Evolutionary conservation across 2,797 vertebrate genomes (phyloP).

Genomic region (Apogon hyalosoma): DNA sequence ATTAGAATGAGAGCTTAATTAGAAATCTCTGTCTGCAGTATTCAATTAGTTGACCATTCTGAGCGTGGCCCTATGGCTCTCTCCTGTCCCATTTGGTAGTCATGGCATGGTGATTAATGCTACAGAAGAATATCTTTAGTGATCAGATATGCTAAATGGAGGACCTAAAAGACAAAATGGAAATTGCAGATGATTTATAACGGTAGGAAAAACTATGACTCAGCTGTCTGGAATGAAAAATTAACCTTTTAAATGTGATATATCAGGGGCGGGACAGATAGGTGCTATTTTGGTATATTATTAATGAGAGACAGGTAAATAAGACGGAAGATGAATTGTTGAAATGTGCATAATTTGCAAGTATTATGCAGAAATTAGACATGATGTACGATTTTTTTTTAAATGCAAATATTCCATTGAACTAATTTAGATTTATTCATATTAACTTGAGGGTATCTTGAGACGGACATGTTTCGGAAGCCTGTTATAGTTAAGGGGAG

Average conservation of each 20-base stretch:
- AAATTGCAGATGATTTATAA: constrained; percentile 72
- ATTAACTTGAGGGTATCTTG: constrained; percentile 15
- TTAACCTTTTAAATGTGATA: constrained; percentile 53
- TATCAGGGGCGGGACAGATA: constrained; percentile 23
- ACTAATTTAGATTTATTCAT: constrained; percentile 2
- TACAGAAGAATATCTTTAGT: constrained; percentile 39
- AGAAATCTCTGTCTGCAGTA: constrained; percentile 4
- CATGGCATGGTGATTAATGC: constrained; percentile 52
- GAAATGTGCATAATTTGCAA: constrained; percentile 15
- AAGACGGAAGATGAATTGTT: constrained; percentile 21
- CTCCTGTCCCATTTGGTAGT: constrained; percentile 22
- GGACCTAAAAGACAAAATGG: constrained; percentile 42
- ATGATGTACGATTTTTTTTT: background rate
- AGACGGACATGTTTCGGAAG: background rate
- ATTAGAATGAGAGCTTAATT: constrained; percentile 13
- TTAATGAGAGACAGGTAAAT: constrained; percentile 10
- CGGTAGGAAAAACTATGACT: constrained; percentile 55
- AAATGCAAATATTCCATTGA: background rate
- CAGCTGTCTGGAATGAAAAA: constrained; percentile 65
- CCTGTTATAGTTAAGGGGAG: constrained; percentile 17
- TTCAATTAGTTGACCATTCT: constrained; percentile 26
- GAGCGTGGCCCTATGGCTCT: constrained; percentile 17
- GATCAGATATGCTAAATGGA: constrained; percentile 68
- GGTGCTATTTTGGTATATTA: constrained; percentile 29
- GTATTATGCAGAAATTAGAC: background rate